Evolutionary conservation across 2,888 invertebrate genomes (phyloP), one percentile per base, ranked within the genome.

Genomic region (Strigamia transsilvanica): DNA sequence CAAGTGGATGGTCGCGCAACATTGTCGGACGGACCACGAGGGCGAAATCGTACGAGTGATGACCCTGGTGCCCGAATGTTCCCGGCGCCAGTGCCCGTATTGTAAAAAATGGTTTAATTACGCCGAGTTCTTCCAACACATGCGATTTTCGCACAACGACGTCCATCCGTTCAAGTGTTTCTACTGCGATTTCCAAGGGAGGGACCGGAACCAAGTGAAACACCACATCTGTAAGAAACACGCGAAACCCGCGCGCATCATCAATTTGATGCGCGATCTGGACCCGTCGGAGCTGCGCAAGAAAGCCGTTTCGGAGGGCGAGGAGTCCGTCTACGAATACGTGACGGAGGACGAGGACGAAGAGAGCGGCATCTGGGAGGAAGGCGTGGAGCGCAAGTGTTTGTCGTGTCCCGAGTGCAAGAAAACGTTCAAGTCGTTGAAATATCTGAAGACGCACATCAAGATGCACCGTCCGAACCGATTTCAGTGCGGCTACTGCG

Each of bases 151-250:
- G 18, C 84, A 85, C 56, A 82, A 82, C 38, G 83, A 83, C 41
- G 82, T 83, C 23, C 84, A 84, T 73, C 85, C 84, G 0, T 84
- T 83, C 78, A 83, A 83, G 78, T 85, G 85, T 82, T 84, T 84
- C 42, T 84, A 84, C 56, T 85, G 85, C 80, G 84, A 83, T 21
- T 85, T 85, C 81, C 82, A 84, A 83, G 84, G 84, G 0, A 80
- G 84, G 34, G 85, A 85, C 38, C 78, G 84, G 18, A 84, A 85
- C 77, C 85, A 85, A 61, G 80, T 85, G 42, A 83, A 84, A 23
- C 85, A 85, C 42, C 85, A 85, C 80, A 84, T 84, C 10, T 83
- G 83, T 73, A 85, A 85, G 81, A 84, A 85, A 21, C 84, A 82
- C 80, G 80, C 15, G n/a, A 82, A 32, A 27, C 79, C 73, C 13